These are phyloP conservation scores for Catamblyrhynchus diadema DNA, from an alignment of 2,797 vertebrate genomes.

Conservation along the genomic window DNA sequence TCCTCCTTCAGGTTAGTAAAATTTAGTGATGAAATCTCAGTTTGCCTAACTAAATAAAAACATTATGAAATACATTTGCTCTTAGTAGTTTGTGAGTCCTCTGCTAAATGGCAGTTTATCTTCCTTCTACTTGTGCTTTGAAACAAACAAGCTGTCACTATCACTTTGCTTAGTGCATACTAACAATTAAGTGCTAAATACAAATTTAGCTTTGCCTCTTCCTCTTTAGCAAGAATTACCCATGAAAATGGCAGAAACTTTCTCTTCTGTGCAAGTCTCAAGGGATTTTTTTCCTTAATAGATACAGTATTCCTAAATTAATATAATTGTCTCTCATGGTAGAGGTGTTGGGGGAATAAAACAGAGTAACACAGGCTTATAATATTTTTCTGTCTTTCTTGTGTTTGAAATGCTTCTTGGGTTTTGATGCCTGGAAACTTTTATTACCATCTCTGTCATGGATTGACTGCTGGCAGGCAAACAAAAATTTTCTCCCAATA, in stretches of 20 bases:
- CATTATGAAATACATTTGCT: not conserved
- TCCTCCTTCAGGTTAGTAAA: not conserved
- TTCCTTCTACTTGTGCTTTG: not conserved
- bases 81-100: not conserved
- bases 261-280: not conserved
- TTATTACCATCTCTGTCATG: not conserved
- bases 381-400: constrained; percentile 13
- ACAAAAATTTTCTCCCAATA: not conserved
- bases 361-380: not conserved
- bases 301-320: not conserved
- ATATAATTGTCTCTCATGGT: not conserved
- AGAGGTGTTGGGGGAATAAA: not conserved
- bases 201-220: not conserved
- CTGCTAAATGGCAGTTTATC: not conserved
- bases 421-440: constrained; percentile 16
- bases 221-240: not conserved
- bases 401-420: not conserved
- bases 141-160: not conserved
- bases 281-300: not conserved
- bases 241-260: not conserved
- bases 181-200: not conserved
- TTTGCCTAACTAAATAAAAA: not conserved
- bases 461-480: not conserved
- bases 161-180: not conserved
- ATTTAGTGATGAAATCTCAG: not conserved